phyloP scores from a whole-genome alignment of 2,888 invertebrate species.

The Heliconius ismenius region DNA sequence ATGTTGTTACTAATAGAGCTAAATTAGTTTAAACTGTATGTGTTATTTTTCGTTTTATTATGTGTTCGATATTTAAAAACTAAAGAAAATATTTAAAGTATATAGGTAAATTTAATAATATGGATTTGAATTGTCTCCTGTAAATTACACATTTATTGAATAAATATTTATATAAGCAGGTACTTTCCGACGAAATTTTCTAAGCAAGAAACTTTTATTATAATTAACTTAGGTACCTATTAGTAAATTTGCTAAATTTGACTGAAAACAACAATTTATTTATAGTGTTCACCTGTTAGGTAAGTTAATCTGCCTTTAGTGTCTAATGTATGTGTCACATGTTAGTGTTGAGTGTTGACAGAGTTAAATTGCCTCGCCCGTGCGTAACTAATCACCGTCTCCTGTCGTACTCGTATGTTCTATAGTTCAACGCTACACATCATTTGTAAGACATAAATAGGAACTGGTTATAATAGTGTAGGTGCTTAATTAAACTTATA shows the following conservation, averaged over 20 bases:
- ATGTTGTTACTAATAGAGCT: neutral
- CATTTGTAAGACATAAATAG: conserved; percentile 1
- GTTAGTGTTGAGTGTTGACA: conserved; percentile 40
- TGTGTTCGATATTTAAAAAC: no score
- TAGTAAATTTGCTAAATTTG: neutral
- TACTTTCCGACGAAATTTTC: no score
- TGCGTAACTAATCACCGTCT: conserved; percentile 28
- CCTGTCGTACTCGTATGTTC: neutral
- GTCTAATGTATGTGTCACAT: conserved; percentile 36
- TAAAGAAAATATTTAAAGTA: no score
- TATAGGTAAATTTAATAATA: no score
- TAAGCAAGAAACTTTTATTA: neutral
- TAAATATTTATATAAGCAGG: no score
- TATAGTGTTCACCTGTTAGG: neutral
- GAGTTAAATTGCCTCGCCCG: conserved; percentile 34
- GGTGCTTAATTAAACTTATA: neutral
- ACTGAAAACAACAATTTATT: neutral
- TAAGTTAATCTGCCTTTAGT: conserved; percentile 19
- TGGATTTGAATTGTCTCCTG: no score
- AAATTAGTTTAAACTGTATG: neutral
- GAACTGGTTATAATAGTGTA: neutral
- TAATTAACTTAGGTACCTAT: neutral
- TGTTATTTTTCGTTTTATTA: no score
- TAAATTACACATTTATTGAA: no score
- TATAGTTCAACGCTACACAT: neutral